Percentiles rank a stretch among this genome's conserved stretches.
Evolutionary conservation across 2,888 invertebrate genomes (phyloP).

Genomic region (Pinctada fucata): DNA sequence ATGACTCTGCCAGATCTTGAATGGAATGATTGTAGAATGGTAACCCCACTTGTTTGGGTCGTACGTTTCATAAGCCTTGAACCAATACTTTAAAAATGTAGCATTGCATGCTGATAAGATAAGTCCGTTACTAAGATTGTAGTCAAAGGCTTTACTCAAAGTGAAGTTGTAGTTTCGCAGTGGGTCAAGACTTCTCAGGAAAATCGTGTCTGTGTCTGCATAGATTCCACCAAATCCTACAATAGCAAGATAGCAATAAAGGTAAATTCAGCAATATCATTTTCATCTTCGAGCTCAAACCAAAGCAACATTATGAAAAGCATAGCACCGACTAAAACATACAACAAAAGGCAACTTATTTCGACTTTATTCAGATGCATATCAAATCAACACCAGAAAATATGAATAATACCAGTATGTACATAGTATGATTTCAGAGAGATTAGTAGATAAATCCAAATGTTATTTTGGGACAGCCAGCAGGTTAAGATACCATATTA

Average conservation of each 20-base stretch:
- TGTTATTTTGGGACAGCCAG: too few relatives aligned
- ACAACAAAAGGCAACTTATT: too few relatives aligned
- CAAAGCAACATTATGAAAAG: neutral
- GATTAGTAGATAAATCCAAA: too few relatives aligned
- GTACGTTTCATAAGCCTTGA: slow-evolving; percentile 58
- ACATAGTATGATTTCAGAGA: too few relatives aligned
- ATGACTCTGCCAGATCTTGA: slow-evolving; percentile 47
- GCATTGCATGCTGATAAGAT: slow-evolving; percentile 60
- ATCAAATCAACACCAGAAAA: too few relatives aligned
- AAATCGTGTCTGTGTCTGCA: slow-evolving; percentile 9
- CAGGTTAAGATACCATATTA: too few relatives aligned
- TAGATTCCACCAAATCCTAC: slow-evolving; percentile 17
- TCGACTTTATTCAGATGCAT: too few relatives aligned
- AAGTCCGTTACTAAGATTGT: slow-evolving; percentile 64
- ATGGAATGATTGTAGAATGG: slow-evolving; percentile 59
- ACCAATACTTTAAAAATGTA: slow-evolving; percentile 63
- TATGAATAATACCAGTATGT: too few relatives aligned
- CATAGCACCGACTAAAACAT: neutral
- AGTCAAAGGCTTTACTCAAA: slow-evolving; percentile 61
- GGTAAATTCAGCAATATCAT: neutral
- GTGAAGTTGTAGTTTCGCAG: slow-evolving; percentile 60
- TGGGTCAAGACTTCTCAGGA: slow-evolving; percentile 20
- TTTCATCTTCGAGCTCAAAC: neutral
- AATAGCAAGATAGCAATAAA: slow-evolving; percentile 5
- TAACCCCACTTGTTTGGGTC: slow-evolving; percentile 52